Evolutionary conservation across 1,140 invertebrate genomes (phyloP), one percentile per base, ranked within the genome.

Genomic region (Pogonomyrmex barbatus): DNA sequence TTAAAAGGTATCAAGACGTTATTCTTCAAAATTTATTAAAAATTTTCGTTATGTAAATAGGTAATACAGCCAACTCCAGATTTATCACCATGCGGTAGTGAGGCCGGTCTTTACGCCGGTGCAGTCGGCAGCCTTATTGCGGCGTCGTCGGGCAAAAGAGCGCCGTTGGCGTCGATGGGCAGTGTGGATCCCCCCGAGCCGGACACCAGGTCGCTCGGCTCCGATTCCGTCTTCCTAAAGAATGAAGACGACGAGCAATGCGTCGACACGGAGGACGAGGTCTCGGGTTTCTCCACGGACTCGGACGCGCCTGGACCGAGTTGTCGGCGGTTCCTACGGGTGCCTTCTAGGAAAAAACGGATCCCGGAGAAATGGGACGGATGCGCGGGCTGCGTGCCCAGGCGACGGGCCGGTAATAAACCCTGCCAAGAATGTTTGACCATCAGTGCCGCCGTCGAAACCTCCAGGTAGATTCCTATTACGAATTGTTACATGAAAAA

Each of bases 261-360:
- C 67, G 88, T 96, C 76, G 96, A 97, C 88, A 98, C 97, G 2
- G 97, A 97, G 91, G 97, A 97, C 91, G 97, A 97, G 92, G 96
- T 97, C 78, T 97, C 97, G 87, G 97, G 97, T 85, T 97, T 97
- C 92, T 97, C 97, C 60, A 98, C 97, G 45, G 97, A 98, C 91
- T 97, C 97, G 90, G 97, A 97, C 79, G 96, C 92, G 54, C 91
- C 94, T 30, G 92, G 92, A 45, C 92, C 93, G 8, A 93, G 92
- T 67, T 91, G 91, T 91, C 92, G 92, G 75, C 92, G 92, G 39
- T 94, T 94, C 87, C 91, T 95, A 67, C 93, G 91, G 78, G 93
- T 95, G 86, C 94, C 94, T 67, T 92, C 92, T 77, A 94, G 91
- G 88, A 93, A 92, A 90, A 93, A 92, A 75, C 91, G 92, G 73